Evolutionary conservation across 2,888 invertebrate species (phyloP), one percentile per base, ranked within the genome.

Genomic region (Drosophila melanocephala): DNA sequence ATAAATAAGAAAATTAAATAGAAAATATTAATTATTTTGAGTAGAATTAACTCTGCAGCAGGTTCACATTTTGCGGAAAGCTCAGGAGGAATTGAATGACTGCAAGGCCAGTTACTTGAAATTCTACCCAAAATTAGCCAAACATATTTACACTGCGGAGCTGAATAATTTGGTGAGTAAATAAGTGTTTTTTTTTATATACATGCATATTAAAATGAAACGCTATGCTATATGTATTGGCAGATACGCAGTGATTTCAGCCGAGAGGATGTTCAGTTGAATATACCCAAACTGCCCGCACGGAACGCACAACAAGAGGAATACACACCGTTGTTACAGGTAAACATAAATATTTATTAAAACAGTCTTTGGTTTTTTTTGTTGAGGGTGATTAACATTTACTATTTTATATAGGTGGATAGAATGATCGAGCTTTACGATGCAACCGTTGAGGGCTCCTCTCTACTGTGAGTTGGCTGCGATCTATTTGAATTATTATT

Each of bases 41-140:
- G 7, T 44, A 92, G 93, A 93, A 50, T 77, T 92, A 61, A 75
- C 90, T 35, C 33, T 93, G 5, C 83, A 91, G 42, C 85, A 91
- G 56, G 77, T 92, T 6, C 76, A 90, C 5, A 79, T 79, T 22
- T 52, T 93, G 56, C 88, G 84, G 5, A 78, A 90, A 22, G 69
- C 87, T 4, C 93, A 93, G 58, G 76, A 82, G 28, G 77, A 87
- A 16, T 78, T 91, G 0, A 90, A 88, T 42, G 73, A 72, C 4
- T 74, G 52, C 44, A 87, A 62, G 55, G 39, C 57, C 5, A 44
- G 28, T 0, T 80, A 77, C 44, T 26, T 87, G n/a, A 57, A 75
- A 6, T 61, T 79, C 7, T 93, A 92, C 51, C 82, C 84, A 0
- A 87, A 87, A 74, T 79, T 88, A 28, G 53, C 90, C 0, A 92